Conservation (phyloP, 1,140 invertebrate genomes). For the Drosophila sp. region DNA sequence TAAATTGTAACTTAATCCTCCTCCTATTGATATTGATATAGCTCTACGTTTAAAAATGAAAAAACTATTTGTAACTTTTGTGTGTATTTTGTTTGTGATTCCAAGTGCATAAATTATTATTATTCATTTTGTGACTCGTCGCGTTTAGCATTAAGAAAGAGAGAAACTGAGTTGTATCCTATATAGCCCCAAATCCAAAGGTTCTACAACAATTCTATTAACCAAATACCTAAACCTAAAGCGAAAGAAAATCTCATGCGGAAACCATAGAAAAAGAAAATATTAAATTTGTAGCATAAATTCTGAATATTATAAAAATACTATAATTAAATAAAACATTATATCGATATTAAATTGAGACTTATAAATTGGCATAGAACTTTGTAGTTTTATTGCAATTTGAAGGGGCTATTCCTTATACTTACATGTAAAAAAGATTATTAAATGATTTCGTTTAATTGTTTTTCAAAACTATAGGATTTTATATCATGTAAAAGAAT, state of each 20-base stretch:
- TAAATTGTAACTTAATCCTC: slow-evolving; percentile 63
- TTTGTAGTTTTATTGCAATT: not conserved
- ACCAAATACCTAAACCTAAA: slow-evolving; percentile 34
- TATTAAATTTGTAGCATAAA: slow-evolving; percentile 58
- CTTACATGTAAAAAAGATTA: no score
- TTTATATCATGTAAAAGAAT: no score
- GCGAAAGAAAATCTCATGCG: slow-evolving; percentile 14
- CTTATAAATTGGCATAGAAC: slow-evolving; percentile 5
- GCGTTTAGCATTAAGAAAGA: slow-evolving; percentile 55
- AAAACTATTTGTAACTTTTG: slow-evolving; percentile 39
- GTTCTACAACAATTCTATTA: slow-evolving; percentile 47
- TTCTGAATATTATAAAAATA: slow-evolving; percentile 49
- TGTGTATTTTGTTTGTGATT: slow-evolving; percentile 73
- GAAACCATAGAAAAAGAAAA: slow-evolving; percentile 13
- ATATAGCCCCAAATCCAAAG: slow-evolving; percentile 41
- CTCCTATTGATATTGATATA: slow-evolving; percentile 50
- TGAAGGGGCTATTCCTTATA: no score
- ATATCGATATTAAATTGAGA: slow-evolving; percentile 21
- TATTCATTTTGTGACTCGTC: slow-evolving; percentile 53
- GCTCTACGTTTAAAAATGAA: slow-evolving; percentile 12
- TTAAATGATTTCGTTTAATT: no score
- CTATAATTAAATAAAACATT: slow-evolving; percentile 39
- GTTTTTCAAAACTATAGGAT: no score
- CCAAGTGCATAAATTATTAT: slow-evolving; percentile 39
- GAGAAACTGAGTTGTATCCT: slow-evolving; percentile 3